phyloP scores from a whole-genome alignment of 2,113 vertebrate species.

The Micronycteris hirsuta region DNA sequence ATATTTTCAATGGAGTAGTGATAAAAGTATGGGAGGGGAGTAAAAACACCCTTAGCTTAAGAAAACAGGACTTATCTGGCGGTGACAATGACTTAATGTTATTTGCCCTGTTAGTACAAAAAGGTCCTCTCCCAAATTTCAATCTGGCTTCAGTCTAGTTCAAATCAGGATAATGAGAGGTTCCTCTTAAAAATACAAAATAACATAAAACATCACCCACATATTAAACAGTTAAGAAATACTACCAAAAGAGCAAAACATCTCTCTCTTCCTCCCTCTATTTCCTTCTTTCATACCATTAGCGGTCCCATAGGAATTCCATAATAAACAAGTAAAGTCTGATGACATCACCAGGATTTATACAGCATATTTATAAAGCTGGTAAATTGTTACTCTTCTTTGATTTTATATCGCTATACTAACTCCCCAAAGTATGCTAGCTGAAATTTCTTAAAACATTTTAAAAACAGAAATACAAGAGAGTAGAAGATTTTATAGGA shows the following conservation, averaged over 20 bases:
- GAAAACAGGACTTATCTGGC: not conserved
- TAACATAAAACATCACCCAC: not conserved
- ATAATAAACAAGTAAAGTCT: not conserved
- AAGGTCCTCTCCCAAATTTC: not conserved
- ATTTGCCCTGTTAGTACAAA: not conserved
- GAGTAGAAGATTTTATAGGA: not conserved
- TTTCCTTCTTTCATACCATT: not conserved
- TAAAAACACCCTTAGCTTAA: not conserved
- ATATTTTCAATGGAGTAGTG: not conserved
- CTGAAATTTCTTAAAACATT: conserved; percentile 32
- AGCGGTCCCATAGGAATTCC: not conserved
- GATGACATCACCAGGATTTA: conserved; percentile 8
- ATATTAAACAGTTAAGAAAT: conserved; percentile 30
- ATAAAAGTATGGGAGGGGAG: not conserved
- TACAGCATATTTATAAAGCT: not conserved
- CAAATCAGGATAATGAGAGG: not conserved
- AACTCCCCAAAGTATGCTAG: not conserved
- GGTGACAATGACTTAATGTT: not conserved
- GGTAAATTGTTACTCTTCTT: not conserved
- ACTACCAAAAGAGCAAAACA: not conserved
- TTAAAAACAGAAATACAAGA: conserved; percentile 2
- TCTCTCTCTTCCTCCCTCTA: not conserved
- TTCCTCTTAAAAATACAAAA: conserved; percentile 24
- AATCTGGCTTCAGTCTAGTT: not conserved
- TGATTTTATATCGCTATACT: not conserved